phyloP scores from a whole-genome alignment of 2,113 vertebrate species.

The Sturnira hondurensis region DNA sequence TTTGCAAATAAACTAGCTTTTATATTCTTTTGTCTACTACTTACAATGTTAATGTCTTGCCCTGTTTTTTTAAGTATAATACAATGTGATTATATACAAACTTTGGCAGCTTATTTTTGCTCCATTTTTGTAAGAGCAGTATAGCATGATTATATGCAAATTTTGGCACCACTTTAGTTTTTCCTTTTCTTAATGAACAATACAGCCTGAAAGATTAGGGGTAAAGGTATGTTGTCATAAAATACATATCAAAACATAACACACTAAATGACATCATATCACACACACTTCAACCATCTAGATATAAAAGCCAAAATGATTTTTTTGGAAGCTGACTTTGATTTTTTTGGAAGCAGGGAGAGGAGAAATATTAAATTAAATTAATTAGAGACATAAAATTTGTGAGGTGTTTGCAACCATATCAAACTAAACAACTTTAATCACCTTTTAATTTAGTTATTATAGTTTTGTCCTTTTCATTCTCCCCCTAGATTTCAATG shows the following conservation, averaged over 20 bases:
- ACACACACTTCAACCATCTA: constrained; percentile 14
- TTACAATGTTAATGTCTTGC: constrained; percentile 43
- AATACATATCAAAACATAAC: constrained; percentile 23
- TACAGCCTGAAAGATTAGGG: not conserved
- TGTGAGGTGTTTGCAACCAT: constrained; percentile 15
- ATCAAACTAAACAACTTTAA: constrained; percentile 48
- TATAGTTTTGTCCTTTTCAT: constrained; percentile 19
- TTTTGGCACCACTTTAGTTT: not conserved
- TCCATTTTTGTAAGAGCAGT: not conserved
- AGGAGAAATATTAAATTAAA: constrained; percentile 36
- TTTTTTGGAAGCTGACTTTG: constrained; percentile 38
- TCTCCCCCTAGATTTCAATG: not conserved
- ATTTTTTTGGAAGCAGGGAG: constrained; percentile 35
- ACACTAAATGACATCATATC: constrained; percentile 29
- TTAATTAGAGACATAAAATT: constrained; percentile 23
- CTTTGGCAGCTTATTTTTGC: not conserved
- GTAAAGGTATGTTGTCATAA: constrained; percentile 1
- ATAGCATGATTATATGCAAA: not conserved
- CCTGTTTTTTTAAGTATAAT: not conserved
- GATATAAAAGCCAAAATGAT: constrained; percentile 10
- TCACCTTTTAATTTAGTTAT: not conserved
- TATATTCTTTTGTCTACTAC: constrained; percentile 30
- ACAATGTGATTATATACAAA: not conserved
- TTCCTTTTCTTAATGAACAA: constrained; percentile 10
- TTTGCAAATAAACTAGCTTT: constrained; percentile 43